Conservation (phyloP, 1,140 invertebrate species). For the Hypothenemus hampei region DNA sequence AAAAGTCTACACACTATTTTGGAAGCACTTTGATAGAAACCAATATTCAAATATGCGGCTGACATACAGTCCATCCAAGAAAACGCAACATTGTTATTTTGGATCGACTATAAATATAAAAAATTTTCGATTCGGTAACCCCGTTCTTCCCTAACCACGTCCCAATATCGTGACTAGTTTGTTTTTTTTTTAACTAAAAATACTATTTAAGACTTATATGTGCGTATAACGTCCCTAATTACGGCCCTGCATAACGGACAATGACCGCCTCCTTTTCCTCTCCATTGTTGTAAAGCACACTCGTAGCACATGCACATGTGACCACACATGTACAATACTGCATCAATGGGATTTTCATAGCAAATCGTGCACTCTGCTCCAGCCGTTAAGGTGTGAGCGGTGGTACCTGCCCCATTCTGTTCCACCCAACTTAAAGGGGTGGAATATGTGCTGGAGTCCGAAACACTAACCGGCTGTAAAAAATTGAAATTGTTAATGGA, state of each 20-base stretch:
- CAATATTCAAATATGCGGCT: neutral
- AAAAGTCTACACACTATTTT: constrained; percentile 12
- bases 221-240: constrained; percentile 92
- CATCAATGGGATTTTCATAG: constrained; percentile 87
- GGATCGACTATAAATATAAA: too few species aligned
- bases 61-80: too few species aligned
- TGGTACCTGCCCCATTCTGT: constrained; percentile 46
- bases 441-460: constrained; percentile 42
- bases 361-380: constrained; percentile 88
- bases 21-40: constrained; percentile 26
- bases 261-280: constrained; percentile 79
- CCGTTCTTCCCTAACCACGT: too few species aligned
- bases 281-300: constrained; percentile 90
- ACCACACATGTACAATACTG: constrained; percentile 93
- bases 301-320: constrained; percentile 99
- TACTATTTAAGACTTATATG: constrained; percentile 73
- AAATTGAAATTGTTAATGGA: constrained; percentile 15
- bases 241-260: constrained; percentile 91
- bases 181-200: too few species aligned
- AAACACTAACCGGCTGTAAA: constrained; percentile 45
- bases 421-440: constrained; percentile 43
- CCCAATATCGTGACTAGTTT: too few species aligned
- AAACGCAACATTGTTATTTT: too few species aligned
- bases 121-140: too few species aligned
- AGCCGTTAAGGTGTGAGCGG: constrained; percentile 45